Conservation (phyloP, 2,113 vertebrate species). For the Aptenodytes forsteri region DNA sequence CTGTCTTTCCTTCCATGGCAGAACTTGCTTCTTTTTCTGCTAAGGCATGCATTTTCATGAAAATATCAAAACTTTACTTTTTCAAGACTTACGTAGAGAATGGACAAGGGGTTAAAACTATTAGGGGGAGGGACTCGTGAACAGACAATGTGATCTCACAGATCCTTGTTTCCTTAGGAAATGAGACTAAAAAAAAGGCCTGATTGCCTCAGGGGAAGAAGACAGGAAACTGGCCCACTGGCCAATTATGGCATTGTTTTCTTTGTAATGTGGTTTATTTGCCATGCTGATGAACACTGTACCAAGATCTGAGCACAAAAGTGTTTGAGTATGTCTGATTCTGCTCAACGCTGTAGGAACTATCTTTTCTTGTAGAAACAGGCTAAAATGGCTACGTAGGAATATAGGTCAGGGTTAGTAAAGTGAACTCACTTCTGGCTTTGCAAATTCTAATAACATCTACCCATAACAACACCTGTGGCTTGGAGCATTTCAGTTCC, state of each 20-base stretch:
- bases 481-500: neutral
- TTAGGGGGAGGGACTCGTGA: neutral
- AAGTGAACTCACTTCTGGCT: neutral
- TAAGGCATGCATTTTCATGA: neutral
- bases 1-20: neutral
- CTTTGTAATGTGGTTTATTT: slow-evolving; percentile 29
- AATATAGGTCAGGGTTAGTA: neutral
- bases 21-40: neutral
- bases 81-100: neutral
- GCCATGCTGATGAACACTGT: neutral
- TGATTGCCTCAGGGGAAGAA: slow-evolving; percentile 59
- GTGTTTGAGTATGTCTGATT: neutral
- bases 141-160: slow-evolving; percentile 47
- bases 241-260: slow-evolving; percentile 63
- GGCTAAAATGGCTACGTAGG: neutral
- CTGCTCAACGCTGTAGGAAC: neutral
- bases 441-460: neutral
- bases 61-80: neutral
- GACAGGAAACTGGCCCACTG: slow-evolving; percentile 55
- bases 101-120: slow-evolving; percentile 45
- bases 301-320: neutral
- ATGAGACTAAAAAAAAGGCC: slow-evolving; percentile 40
- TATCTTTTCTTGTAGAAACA: neutral
- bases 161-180: slow-evolving; percentile 65
- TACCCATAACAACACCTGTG: slow-evolving; percentile 14